Evolutionary conservation across 2,113 vertebrate genomes (phyloP), one percentile per base, ranked within the genome.

Genomic region (Onychorhynchus coronatus): DNA sequence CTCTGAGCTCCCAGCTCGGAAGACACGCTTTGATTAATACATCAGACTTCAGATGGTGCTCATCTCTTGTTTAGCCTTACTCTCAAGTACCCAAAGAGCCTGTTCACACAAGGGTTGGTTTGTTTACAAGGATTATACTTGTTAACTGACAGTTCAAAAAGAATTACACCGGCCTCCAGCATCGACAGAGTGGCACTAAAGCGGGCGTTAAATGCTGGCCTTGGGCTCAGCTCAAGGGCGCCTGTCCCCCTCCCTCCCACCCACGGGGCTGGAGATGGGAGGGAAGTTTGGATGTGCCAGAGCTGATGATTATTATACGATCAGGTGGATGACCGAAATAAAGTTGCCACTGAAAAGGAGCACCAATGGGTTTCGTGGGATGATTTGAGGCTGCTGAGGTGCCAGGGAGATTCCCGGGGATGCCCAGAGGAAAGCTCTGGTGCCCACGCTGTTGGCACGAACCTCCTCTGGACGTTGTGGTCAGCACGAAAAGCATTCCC

Each of bases 61-160:
- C n/a, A 8, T 62, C 9, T 71, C 92, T 50, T 62, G 47, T 14
- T 94, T 56, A 87, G 73, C 89, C 74, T 85, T 41, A 14, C 47
- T 83, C 76, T 59, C 31, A 10, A 71, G 84, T 28, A 77, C 76
- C 76, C 67, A 56, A 96, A 72, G 68, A 88, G 78, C 27, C 73
- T 91, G 66, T 74, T 96, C 81, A 91, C 79, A 78, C 77, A 58
- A 58, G 55, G 50, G 39, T 85, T 76, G 91, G 74, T 91, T 97
- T 96, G 74, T 97, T 96, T 93, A 85, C 55, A 71, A 17, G 89
- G 96, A 94, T 95, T 95, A 89, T 37, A 63, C 59, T 85, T 65
- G 85, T 85, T 91, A 95, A 83, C 58, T 80, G 87, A 33, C 94
- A 95, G 94, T 89, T 90, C 85, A 61, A 77, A 85, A 80, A 55